These are phyloP conservation scores for Acanthosepion esculentum DNA, from an alignment of 2,888 invertebrate genomes.

Conservation along the genomic window DNA sequence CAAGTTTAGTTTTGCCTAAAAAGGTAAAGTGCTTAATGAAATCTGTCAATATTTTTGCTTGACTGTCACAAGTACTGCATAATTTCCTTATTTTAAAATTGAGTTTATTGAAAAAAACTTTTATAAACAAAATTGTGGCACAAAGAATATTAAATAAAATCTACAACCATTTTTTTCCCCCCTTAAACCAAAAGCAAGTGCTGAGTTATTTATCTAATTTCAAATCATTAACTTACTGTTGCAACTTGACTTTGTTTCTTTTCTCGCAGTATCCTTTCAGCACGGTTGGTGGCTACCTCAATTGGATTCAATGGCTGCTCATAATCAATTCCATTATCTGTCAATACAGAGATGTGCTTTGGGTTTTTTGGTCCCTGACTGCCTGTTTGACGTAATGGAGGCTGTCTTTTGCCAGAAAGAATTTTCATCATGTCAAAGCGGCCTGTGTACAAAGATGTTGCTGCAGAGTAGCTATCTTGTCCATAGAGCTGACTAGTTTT, in stretches of 20 bases:
- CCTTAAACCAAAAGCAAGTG: no score
- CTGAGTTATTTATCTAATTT: background rate
- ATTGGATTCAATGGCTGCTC: constrained; percentile 89
- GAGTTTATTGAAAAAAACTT: no score
- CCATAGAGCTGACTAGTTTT: constrained; percentile 85
- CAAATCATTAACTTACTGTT: constrained; percentile 54
- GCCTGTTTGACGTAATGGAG: constrained; percentile 85
- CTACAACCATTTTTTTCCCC: no score
- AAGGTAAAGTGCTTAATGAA: no score
- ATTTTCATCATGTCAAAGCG: constrained; percentile 86
- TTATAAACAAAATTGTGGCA: no score
- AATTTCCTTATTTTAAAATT: no score
- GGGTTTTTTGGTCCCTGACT: constrained; percentile 84
- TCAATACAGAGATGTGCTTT: constrained; percentile 87
- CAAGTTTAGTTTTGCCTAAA: no score
- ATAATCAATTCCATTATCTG: constrained; percentile 87
- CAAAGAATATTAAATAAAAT: no score
- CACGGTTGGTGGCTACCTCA: constrained; percentile 78
- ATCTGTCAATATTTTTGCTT: no score
- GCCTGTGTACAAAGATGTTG: constrained; percentile 81
- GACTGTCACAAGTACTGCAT: no score
- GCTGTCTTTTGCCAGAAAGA: constrained; percentile 78
- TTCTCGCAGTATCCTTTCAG: constrained; percentile 87
- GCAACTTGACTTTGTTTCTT: constrained; percentile 64
- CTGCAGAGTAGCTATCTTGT: constrained; percentile 85